These are phyloP conservation scores for Pampusana beccarii DNA, from an alignment of 2,113 vertebrate genomes.

Conservation along the genomic window DNA sequence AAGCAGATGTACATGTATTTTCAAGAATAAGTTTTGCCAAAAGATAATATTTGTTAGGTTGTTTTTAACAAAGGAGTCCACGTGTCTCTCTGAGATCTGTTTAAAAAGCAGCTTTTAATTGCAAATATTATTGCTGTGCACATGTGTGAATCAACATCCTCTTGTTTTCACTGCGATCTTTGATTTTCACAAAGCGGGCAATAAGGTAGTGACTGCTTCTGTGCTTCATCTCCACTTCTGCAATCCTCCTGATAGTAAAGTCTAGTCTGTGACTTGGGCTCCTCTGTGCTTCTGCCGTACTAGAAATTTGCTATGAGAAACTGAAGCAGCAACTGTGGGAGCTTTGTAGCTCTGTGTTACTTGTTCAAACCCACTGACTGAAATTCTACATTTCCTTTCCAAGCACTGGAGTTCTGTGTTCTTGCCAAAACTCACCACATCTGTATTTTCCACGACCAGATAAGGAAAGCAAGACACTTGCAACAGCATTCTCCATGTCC, in stretches of 20 bases:
- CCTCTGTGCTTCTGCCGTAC: background rate
- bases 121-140: background rate
- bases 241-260: background rate
- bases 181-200: background rate
- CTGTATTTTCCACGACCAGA: background rate
- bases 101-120: background rate
- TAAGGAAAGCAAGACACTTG: background rate
- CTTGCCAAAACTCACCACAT: background rate
- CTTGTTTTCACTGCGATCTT: background rate
- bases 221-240: background rate
- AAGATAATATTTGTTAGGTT: background rate
- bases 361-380: background rate
- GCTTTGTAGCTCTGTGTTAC: background rate
- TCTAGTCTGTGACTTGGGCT: background rate
- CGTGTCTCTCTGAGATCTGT: background rate
- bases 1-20: background rate
- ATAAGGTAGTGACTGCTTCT: background rate
- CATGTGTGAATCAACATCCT: background rate
- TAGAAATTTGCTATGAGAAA: background rate
- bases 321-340: background rate
- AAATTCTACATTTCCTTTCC: background rate
- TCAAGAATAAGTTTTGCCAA: background rate
- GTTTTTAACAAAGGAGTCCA: background rate
- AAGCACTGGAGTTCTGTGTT: fast-evolving
- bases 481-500: background rate